Base-by-base conservation (phyloP, 2,888 invertebrate species). In the Luffia ferchaultella region DNA sequence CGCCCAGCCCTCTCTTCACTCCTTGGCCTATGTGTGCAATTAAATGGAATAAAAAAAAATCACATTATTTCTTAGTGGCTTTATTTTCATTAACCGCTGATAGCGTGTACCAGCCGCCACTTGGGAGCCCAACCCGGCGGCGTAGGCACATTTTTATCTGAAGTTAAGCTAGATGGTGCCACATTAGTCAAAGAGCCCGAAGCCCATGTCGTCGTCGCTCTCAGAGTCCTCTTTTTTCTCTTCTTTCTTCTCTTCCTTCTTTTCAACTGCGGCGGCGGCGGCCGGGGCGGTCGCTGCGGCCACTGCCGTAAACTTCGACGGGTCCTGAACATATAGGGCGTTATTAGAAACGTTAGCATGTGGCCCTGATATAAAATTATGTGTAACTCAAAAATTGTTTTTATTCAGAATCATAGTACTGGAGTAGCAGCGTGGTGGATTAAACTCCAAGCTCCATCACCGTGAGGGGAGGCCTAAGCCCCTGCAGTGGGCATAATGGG, bases 141-240 rank as follows among this genome's bases (percentile, higher is more conserved):
- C 68, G 73, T 61, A 59, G 64, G 9, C 5, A 15, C 17, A 19
- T 3, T 3, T 12, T 3, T 15, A 2, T 18, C 42, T 17, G n/a
- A 12, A 19, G 2, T 18, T 19, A 45, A 17, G 17, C 16, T 18
- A 19, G 9, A 18, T 16, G 7, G 3, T 7, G 16, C 49, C 19
- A 43, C 42, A 50, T 88, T 93, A 95, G 77, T 94, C 95, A 70
- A 95, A 95, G 18, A 95, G 90, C 77, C 97, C 97, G 80, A 98
- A 96, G 77, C 98, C 98, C 97, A 98, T 97, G 77, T 97, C 98
- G 63, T 97, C 97, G 65, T 96, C 96, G 56, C 90, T 89, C 68
- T 92, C 92, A 3, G 89, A 87, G 52, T 92, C 93, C 64, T 93
- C 93, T 65, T 93, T 91, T 77, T 92, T 91, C 62, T 92, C 91